phyloP scores from a whole-genome alignment of 2,888 invertebrate species.

The Lochmaea capreae region DNA sequence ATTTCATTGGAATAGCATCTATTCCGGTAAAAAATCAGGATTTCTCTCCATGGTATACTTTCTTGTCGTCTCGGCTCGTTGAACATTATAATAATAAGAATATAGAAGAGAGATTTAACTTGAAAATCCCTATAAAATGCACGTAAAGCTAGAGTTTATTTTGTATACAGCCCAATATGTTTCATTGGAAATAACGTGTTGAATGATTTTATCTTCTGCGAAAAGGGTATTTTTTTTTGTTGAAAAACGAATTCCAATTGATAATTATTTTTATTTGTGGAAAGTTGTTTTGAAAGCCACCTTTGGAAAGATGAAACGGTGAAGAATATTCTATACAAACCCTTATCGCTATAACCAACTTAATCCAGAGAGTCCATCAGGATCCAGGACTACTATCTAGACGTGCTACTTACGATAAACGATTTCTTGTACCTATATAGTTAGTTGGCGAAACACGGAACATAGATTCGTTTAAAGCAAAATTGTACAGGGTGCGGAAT shows the following conservation, averaged over 20 bases:
- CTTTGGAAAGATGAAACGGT: not conserved
- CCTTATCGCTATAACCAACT: not conserved
- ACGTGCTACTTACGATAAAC: conserved; percentile 52
- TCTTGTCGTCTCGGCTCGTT: too few species aligned
- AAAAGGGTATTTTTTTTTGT: not conserved
- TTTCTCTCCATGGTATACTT: too few species aligned
- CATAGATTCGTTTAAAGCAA: conserved; percentile 53
- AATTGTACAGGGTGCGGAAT: conserved; percentile 51
- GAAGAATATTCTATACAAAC: not conserved
- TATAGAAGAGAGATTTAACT: too few species aligned
- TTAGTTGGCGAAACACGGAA: conserved; percentile 53
- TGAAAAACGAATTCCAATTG: too few species aligned
- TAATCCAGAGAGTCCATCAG: not conserved
- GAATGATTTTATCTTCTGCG: not conserved
- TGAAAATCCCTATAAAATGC: too few species aligned
- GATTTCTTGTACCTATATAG: conserved; percentile 49
- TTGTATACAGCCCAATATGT: too few species aligned
- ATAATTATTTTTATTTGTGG: not conserved
- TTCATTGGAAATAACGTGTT: too few species aligned
- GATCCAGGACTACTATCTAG: conserved; percentile 6
- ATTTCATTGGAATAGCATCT: too few species aligned
- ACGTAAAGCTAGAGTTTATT: too few species aligned
- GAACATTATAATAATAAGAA: too few species aligned
- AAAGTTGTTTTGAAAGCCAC: not conserved
- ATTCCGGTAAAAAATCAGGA: too few species aligned